These are phyloP conservation scores for Agriopis leucophaearia DNA, from an alignment of 2,888 invertebrate genomes.

Conservation along the genomic window DNA sequence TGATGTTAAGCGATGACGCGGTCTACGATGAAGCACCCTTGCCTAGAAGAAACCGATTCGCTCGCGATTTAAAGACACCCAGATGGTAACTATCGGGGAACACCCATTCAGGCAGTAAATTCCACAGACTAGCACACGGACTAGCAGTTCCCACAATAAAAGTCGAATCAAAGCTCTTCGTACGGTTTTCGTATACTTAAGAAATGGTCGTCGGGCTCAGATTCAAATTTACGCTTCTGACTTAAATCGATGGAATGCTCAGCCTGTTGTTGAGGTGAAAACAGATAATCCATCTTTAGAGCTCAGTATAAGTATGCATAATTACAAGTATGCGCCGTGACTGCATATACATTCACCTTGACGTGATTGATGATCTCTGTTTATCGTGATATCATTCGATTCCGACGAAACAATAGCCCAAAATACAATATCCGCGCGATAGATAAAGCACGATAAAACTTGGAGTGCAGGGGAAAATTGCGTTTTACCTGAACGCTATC, in stretches of 20 bases:
- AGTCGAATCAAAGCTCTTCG: no score
- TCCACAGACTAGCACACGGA: no score
- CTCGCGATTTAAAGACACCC: no score
- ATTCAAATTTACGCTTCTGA: background rate
- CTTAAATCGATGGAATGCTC: background rate
- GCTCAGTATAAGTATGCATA: background rate
- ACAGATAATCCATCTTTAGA: background rate
- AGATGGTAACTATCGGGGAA: no score
- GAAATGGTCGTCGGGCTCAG: no score
- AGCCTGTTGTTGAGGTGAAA: background rate
- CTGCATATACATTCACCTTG: slow-evolving; percentile 48
- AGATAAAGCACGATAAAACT: slow-evolving; percentile 44
- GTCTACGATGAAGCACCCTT: no score
- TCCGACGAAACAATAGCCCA: slow-evolving; percentile 40
- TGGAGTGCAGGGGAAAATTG: slow-evolving; percentile 48
- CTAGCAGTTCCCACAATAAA: no score
- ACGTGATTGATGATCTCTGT: slow-evolving; percentile 51
- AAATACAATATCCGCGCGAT: slow-evolving; percentile 41
- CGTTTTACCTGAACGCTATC: slow-evolving; percentile 43
- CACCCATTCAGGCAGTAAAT: no score
- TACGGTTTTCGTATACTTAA: no score
- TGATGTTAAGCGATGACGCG: no score
- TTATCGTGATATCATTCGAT: slow-evolving; percentile 43
- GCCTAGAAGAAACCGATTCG: no score
- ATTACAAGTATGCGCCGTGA: background rate